phyloP scores from a whole-genome alignment of 2,797 vertebrate species.

The Rhynchonycteris naso region DNA sequence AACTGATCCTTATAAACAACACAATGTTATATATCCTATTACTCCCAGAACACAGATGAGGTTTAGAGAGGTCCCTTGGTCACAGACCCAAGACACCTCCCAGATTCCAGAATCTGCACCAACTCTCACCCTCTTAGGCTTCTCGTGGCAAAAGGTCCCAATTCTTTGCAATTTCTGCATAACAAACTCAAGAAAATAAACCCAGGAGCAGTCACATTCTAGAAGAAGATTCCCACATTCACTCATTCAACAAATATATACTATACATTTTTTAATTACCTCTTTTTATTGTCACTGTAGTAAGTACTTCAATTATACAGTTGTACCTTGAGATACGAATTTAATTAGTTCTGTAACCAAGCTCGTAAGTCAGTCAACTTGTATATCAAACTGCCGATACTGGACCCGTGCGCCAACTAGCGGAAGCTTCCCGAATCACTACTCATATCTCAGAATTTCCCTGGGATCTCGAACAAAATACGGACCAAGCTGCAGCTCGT shows the following conservation, averaged over 20 bases:
- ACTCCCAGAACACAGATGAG: not conserved
- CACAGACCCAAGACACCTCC: not conserved
- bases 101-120: not conserved
- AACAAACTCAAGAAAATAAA: slow-evolving; percentile 3
- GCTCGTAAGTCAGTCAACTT: too few relatives aligned
- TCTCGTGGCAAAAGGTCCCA: not conserved
- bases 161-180: not conserved
- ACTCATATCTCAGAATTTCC: too few relatives aligned
- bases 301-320: not conserved
- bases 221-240: not conserved
- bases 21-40: not conserved
- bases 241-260: not conserved
- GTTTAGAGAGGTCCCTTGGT: not conserved
- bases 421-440: too few relatives aligned
- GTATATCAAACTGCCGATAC: too few relatives aligned
- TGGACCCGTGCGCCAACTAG: too few relatives aligned
- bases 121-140: not conserved
- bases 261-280: not conserved
- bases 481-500: too few relatives aligned
- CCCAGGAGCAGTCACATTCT: not conserved
- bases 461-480: too few relatives aligned
- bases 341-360: too few relatives aligned
- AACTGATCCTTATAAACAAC: not conserved
- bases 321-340: too few relatives aligned
- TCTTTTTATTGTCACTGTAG: not conserved